Conservation (phyloP, 2,888 invertebrate genomes). For the Steinernema hermaphroditum region DNA sequence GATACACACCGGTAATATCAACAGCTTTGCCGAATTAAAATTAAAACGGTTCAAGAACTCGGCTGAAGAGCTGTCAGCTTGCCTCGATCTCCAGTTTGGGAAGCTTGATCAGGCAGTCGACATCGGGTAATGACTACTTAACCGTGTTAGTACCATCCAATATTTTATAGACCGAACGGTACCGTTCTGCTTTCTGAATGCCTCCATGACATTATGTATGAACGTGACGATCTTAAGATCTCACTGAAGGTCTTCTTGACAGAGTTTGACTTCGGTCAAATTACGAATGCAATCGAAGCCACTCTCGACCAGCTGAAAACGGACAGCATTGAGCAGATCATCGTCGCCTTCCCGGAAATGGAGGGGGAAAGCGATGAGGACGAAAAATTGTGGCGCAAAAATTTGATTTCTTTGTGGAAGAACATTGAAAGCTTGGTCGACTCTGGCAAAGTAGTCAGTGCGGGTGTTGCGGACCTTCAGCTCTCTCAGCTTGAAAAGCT, state of each 20-base stretch:
- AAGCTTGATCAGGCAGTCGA: constrained; percentile 51
- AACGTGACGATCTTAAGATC: constrained; percentile 65
- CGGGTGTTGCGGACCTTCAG: constrained; percentile 64
- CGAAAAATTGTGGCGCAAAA: constrained; percentile 46
- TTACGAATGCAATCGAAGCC: constrained; percentile 54
- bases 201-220: constrained; percentile 57
- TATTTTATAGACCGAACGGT: constrained; percentile 53
- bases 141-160: neutral
- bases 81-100: constrained; percentile 60
- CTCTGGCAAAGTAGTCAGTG: constrained; percentile 50
- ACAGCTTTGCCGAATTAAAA: constrained; percentile 64
- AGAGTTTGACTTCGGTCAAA: constrained; percentile 48
- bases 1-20: constrained; percentile 66
- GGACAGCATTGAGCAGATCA: constrained; percentile 59
- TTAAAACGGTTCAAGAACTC: constrained; percentile 60
- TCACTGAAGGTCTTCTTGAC: constrained; percentile 59
- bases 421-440: constrained; percentile 52
- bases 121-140: constrained; percentile 43
- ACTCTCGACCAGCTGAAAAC: constrained; percentile 55
- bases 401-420: constrained; percentile 47
- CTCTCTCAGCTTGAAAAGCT: constrained; percentile 49
- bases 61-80: constrained; percentile 63
- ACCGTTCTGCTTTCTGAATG: constrained; percentile 60
- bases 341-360: constrained; percentile 58
- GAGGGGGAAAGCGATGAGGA: constrained; percentile 35